Percentiles rank a stretch among this genome's conserved stretches.
These are phyloP conservation scores for Penaeus vannamei DNA, from an alignment of 1,140 invertebrate genomes.

Conservation along the genomic window DNA sequence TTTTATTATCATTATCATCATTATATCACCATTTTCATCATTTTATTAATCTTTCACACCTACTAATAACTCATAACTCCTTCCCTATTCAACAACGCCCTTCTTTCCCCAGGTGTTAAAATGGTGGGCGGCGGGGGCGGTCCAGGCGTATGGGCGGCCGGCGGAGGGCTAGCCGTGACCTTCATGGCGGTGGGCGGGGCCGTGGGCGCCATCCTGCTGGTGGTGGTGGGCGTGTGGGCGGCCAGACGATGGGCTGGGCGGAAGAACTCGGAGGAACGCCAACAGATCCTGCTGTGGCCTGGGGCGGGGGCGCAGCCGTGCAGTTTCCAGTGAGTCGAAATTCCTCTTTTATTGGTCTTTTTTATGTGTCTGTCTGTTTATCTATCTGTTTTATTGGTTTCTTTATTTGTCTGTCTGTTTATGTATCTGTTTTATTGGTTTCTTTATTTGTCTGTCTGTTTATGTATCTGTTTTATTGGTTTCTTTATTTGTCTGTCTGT, in stretches of 20 bases:
- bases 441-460: no score
- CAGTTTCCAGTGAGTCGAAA: conserved; percentile 51
- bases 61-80: no score
- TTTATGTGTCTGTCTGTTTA: no score
- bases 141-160: neutral
- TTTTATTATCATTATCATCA: no score
- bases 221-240: conserved; percentile 41
- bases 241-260: conserved; percentile 1
- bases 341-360: no score
- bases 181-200: conserved; percentile 12
- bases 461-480: no score
- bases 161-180: neutral
- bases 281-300: conserved; percentile 54
- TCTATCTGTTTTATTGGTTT: no score
- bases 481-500: no score
- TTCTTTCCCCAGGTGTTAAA: neutral
- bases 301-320: conserved; percentile 46
- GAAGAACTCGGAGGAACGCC: conserved; percentile 50
- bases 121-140: conserved; percentile 32
- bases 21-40: no score
- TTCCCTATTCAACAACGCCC: neutral
- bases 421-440: no score
- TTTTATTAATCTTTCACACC: no score
- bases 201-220: neutral
- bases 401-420: no score